Evolutionary conservation across 92 coral and sea anemone genomes (phyloP).

Genomic region (Blastomussa wellsi): DNA sequence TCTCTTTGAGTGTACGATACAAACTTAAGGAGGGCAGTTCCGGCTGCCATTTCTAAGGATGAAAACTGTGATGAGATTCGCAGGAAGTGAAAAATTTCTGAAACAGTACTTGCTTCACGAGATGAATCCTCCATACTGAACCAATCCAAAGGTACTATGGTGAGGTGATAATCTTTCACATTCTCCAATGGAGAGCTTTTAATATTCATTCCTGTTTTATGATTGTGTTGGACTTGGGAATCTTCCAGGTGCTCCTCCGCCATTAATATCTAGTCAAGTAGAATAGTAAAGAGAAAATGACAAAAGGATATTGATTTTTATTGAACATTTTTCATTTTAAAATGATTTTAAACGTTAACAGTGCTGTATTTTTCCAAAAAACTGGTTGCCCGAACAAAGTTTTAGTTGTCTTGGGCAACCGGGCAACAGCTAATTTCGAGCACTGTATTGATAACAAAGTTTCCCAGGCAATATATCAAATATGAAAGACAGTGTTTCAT

Average conservation of each 20-base stretch:
- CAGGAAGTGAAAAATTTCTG: slow-evolving; percentile 27
- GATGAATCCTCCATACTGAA: slow-evolving; percentile 50
- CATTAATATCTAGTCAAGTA: slow-evolving; percentile 55
- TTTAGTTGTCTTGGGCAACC: too few relatives aligned
- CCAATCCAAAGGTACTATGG: slow-evolving; percentile 78
- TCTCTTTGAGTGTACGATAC: slow-evolving; percentile 79
- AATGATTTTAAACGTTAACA: too few relatives aligned
- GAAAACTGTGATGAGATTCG: slow-evolving; percentile 61
- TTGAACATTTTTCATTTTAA: too few relatives aligned
- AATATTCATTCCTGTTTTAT: slow-evolving; percentile 57
- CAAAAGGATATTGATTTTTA: too few relatives aligned
- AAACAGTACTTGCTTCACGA: neutral
- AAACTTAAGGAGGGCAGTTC: slow-evolving; percentile 68
- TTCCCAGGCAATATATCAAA: too few relatives aligned
- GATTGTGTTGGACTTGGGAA: slow-evolving; percentile 47
- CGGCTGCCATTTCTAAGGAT: slow-evolving; percentile 71
- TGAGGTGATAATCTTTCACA: slow-evolving; percentile 70
- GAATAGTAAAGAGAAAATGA: neutral
- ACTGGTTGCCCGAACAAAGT: too few relatives aligned
- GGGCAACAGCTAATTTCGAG: too few relatives aligned
- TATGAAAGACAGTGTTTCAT: too few relatives aligned
- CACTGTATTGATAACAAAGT: too few relatives aligned
- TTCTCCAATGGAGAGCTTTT: slow-evolving; percentile 61
- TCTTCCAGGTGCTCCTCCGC: slow-evolving; percentile 71
- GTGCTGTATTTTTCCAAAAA: too few relatives aligned